Evolutionary conservation across 2,888 invertebrate genomes (phyloP), one percentile per base, ranked within the genome.

Genomic region (Nomada ruficornis): DNA sequence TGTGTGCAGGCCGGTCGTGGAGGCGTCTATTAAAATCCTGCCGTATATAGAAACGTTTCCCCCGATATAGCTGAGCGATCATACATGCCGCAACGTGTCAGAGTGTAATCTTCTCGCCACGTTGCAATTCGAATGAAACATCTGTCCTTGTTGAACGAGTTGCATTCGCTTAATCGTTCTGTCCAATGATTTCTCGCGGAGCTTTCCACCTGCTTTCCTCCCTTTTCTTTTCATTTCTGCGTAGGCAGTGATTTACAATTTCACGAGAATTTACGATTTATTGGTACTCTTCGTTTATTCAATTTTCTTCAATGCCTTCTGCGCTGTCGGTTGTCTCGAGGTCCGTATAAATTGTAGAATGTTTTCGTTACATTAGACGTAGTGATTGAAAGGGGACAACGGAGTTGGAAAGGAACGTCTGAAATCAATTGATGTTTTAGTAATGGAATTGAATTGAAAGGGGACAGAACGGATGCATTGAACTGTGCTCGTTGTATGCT

Each of bases 41-140:
- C 67, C 52, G 52, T 63, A 26, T 55, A 63, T 67, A 63, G 75
- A 83, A 82, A 73, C 80, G 76, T 80, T 87, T 75, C 74, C 76
- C 67, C 55, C 57, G 26, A 23, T 36, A 69, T 70, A 47, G 63
- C 44, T 47, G 72, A 65, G 71, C 64, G 85, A 86, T 84, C 83
- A 72, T 74, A 74, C 63, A 54, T 68, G 78, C 60, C 78, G 70
- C 80, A 86, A 80, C 63, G 55, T 64, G 75, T 59, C 68, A 44
- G 59, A 75, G 77, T 75, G 71, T 87, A 83, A 85, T 88, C 72
- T 80, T 42, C 29, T 57, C 15, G 72, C 69, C 68, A 60, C 73
- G 62, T 74, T 89, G 77, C 80, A 89, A 86, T 87, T 88, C 86
- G 79, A 67, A 86, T 80, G 87, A 89, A 89, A 86, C 80, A 80